Evolutionary conservation across 2,888 invertebrate genomes (phyloP).

Genomic region (Candidula unifasciata): DNA sequence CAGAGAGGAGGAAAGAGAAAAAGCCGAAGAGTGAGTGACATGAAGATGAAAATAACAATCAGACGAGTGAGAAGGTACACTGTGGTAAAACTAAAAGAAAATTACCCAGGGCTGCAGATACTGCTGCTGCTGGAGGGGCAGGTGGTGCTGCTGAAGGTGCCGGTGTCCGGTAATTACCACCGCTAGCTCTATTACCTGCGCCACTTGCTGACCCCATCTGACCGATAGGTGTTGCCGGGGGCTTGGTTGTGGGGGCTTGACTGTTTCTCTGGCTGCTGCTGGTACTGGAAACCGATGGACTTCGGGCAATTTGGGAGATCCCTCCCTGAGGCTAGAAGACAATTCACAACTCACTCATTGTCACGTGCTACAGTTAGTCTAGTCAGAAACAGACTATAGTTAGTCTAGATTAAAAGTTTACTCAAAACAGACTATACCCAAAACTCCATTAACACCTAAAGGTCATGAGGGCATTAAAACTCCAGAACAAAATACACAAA

Average conservation of each 20-base stretch:
- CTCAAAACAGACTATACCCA: too few relatives aligned
- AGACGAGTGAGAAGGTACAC: slow-evolving; percentile 25
- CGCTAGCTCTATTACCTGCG: slow-evolving; percentile 63
- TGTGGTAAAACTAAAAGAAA: slow-evolving; percentile 35
- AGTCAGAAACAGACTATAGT: too few relatives aligned
- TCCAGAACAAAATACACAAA: too few relatives aligned
- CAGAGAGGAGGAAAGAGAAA: too few relatives aligned
- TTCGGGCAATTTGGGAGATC: slow-evolving; percentile 56
- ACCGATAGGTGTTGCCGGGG: slow-evolving; percentile 90
- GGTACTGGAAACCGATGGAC: slow-evolving; percentile 67
- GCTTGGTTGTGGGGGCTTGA: slow-evolving; percentile 92
- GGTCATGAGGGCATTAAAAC: too few relatives aligned
- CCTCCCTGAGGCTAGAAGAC: slow-evolving; percentile 53
- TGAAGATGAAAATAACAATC: slow-evolving; percentile 35
- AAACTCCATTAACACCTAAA: too few relatives aligned
- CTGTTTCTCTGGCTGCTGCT: slow-evolving; percentile 80
- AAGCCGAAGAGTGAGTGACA: too few relatives aligned
- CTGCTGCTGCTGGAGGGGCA: slow-evolving; percentile 80
- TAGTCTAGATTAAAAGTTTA: too few relatives aligned
- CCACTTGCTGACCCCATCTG: slow-evolving; percentile 54
- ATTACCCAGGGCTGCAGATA: slow-evolving; percentile 33
- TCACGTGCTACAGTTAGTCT: too few relatives aligned
- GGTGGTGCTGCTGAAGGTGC: slow-evolving; percentile 97
- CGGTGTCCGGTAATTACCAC: slow-evolving; percentile 82
- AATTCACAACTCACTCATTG: background rate